These are phyloP conservation scores for Drosophila flavopinicola DNA, from an alignment of 2,888 invertebrate genomes.

Conservation along the genomic window DNA sequence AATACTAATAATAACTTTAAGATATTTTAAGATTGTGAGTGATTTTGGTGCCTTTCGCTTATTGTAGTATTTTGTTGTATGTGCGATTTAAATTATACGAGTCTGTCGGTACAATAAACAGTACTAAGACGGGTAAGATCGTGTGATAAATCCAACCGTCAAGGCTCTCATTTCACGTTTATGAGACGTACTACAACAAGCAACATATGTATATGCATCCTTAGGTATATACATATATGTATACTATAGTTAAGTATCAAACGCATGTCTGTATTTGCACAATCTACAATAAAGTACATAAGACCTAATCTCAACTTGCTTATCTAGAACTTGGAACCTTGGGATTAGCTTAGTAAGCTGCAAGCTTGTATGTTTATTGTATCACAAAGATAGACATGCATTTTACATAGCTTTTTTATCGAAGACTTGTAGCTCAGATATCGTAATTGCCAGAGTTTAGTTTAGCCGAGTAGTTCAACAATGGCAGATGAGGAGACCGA, in stretches of 20 bases:
- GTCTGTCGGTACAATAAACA: slow-evolving; percentile 39
- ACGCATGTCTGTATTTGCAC: slow-evolving; percentile 38
- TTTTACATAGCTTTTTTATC: not conserved
- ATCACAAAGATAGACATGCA: slow-evolving; percentile 10
- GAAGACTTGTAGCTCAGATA: not conserved
- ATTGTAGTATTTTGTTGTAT: slow-evolving; percentile 23
- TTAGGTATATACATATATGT: slow-evolving; percentile 16
- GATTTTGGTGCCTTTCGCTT: slow-evolving; percentile 57
- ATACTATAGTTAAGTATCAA: slow-evolving; percentile 13
- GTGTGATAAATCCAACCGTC: slow-evolving; percentile 53
- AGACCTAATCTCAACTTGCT: slow-evolving; percentile 34
- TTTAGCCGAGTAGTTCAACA: slow-evolving; percentile 19
- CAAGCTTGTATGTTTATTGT: slow-evolving; percentile 5
- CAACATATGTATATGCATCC: slow-evolving; percentile 17
- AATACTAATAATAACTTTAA: slow-evolving; percentile 22
- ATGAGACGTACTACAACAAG: slow-evolving; percentile 2
- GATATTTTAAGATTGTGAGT: slow-evolving; percentile 55
- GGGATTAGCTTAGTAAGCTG: slow-evolving; percentile 10
- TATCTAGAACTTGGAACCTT: slow-evolving; percentile 10
- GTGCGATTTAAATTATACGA: slow-evolving; percentile 20
- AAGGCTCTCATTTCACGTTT: slow-evolving; percentile 35
- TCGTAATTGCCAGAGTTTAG: slow-evolving; percentile 26
- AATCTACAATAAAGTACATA: slow-evolving; percentile 48
- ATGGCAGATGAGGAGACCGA: slow-evolving; percentile 42
- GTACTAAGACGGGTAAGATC: slow-evolving; percentile 37